Percentiles rank a stretch among this genome's conserved stretches.
phyloP scores from a whole-genome alignment of 2,797 vertebrate genomes.

The Discoglossus pictus region DNA sequence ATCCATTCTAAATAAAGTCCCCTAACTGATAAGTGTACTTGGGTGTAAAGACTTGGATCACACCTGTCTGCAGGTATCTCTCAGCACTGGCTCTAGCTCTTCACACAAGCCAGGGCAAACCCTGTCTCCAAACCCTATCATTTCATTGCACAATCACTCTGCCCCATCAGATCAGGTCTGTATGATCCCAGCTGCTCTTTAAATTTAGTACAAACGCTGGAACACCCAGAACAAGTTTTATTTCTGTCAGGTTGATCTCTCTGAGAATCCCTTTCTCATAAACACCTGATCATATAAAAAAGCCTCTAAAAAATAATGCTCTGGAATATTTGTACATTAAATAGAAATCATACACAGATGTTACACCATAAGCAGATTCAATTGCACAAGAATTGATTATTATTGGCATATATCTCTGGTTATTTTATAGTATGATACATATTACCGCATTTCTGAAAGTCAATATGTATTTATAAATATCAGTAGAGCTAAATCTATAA shows the following conservation, averaged over 20 bases:
- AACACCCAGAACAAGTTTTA: constrained; percentile 21
- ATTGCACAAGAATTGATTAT: too few relatives aligned
- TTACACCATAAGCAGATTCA: too few relatives aligned
- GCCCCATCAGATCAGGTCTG: not conserved
- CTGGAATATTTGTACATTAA: not conserved
- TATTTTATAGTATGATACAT: too few relatives aligned
- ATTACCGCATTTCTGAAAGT: too few relatives aligned
- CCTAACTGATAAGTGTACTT: not conserved
- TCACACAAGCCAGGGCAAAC: constrained; percentile 5
- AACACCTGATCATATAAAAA: constrained; percentile 26
- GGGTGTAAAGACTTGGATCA: not conserved
- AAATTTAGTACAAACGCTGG: constrained; percentile 2
- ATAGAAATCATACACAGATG: constrained; percentile 28
- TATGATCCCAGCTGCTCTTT: constrained; percentile 20
- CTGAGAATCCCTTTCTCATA: constrained; percentile 8
- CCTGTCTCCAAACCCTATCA: constrained; percentile 15
- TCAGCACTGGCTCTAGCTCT: not conserved
- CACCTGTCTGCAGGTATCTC: constrained; percentile 3
- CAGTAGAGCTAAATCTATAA: too few relatives aligned
- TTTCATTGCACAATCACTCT: constrained; percentile 5
- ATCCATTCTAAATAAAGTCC: too few relatives aligned
- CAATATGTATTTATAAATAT: too few relatives aligned
- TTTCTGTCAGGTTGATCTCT: constrained; percentile 7
- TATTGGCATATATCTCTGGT: too few relatives aligned
- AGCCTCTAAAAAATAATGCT: not conserved